phyloP scores from a whole-genome alignment of 2,888 invertebrate genomes.

The Hirtodrosophila histrioides region DNA sequence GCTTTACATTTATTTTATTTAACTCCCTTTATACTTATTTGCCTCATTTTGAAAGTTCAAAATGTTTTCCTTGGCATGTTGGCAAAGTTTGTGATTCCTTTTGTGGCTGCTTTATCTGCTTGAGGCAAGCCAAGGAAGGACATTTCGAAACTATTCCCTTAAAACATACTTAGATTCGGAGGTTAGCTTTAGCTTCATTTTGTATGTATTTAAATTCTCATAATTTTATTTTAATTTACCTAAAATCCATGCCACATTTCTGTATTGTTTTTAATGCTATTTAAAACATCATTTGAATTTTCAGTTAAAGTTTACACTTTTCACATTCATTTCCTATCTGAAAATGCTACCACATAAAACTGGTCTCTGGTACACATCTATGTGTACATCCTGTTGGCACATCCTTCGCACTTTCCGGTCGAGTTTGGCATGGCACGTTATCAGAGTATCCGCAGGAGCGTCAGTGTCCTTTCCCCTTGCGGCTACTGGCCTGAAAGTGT shows the following conservation, averaged over 20 bases:
- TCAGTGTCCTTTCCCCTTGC: too few relatives aligned
- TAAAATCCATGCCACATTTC: too few relatives aligned
- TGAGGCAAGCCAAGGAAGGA: constrained; percentile 3
- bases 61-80: constrained; percentile 23
- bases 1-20: constrained; percentile 35
- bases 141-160: too few relatives aligned
- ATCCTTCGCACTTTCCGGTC: constrained; percentile 14
- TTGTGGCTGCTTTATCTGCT: constrained; percentile 10
- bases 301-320: constrained; percentile 18
- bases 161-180: too few relatives aligned
- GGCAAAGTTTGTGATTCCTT: constrained; percentile 5
- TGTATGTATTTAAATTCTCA: too few relatives aligned
- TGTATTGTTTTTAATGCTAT: not conserved
- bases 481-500: too few relatives aligned
- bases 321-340: not conserved
- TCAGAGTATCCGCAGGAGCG: constrained; percentile 16
- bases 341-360: too few relatives aligned
- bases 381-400: constrained; percentile 4
- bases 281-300: constrained; percentile 1
- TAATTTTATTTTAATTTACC: too few relatives aligned
- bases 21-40: constrained; percentile 12
- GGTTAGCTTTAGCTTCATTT: too few relatives aligned
- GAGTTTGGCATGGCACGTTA: constrained; percentile 17
- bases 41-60: constrained; percentile 27
- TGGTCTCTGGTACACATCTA: too few relatives aligned